These are phyloP conservation scores for Drosophila pseudotalamancana DNA, from an alignment of 2,888 invertebrate species.

Conservation along the genomic window DNA sequence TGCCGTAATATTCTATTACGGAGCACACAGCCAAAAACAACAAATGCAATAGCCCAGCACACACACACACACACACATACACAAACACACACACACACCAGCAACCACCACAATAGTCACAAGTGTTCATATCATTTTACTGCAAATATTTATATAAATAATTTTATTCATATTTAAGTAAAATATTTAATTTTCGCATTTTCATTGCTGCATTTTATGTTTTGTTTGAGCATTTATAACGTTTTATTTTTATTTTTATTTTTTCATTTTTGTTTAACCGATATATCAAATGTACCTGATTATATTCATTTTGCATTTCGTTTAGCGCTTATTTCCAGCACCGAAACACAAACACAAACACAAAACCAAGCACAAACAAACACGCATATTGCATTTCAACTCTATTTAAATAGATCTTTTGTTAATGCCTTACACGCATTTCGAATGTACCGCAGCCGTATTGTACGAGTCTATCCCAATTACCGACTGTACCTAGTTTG, in stretches of 20 bases:
- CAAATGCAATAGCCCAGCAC: slow-evolving; percentile 66
- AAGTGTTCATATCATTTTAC: slow-evolving; percentile 72
- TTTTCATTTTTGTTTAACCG: slow-evolving; percentile 55
- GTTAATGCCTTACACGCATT: slow-evolving; percentile 32
- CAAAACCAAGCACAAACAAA: no score
- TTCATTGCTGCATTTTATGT: slow-evolving; percentile 64
- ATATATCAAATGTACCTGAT: slow-evolving; percentile 81
- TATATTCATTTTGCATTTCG: slow-evolving; percentile 78
- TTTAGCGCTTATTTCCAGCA: slow-evolving; percentile 53
- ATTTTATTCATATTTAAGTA: slow-evolving; percentile 47
- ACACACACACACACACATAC: slow-evolving; percentile 33
- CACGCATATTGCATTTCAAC: slow-evolving; percentile 27
- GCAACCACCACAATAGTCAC: slow-evolving; percentile 69
- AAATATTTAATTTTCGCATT: slow-evolving; percentile 49
- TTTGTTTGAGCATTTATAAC: slow-evolving; percentile 30
- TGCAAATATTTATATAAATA: slow-evolving; percentile 46
- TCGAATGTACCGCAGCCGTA: slow-evolving; percentile 46
- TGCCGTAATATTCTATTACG: slow-evolving; percentile 50
- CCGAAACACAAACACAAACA: slow-evolving; percentile 3
- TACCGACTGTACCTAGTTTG: slow-evolving; percentile 71
- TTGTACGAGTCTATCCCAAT: slow-evolving; percentile 50
- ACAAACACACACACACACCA: slow-evolving; percentile 19
- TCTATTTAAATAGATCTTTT: slow-evolving; percentile 26
- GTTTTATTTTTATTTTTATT: slow-evolving; percentile 19
- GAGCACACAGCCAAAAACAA: slow-evolving; percentile 48